Base-by-base conservation (phyloP, 2,797 vertebrate genomes). In the Tadarida brasiliensis region DNA sequence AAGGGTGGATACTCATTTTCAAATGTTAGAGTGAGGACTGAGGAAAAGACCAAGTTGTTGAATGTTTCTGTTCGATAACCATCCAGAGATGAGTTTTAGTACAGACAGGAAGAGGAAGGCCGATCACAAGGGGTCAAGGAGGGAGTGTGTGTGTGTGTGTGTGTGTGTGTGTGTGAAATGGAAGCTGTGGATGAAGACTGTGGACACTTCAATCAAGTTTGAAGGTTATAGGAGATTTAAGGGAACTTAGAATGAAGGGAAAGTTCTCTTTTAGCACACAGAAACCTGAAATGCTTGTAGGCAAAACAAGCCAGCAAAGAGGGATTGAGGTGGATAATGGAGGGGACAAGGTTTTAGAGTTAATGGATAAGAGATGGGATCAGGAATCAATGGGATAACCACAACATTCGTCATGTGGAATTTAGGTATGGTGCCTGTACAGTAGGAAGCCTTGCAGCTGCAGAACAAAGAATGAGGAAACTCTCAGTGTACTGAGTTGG, bases 291-390 rank as follows among this genome's bases (percentile, higher is more conserved):
- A 26, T 68, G 19, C 7, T 67, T n/a, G 22, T 54, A 85, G 39
- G 4, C 9, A 49, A 28, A 57, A 54, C 28, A 76, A 84, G 51
- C 30, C 59, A 44, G 54, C 67, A 33, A 59, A 85, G 85, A 70
- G 24, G 8, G 39, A 61, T 20, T 33, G 73, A 78, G 39, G 28
- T 81, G 35, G 7, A 11, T 74, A 56, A 88, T 14, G 77, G n/a
- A 67, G 80, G 33, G 63, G 24, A 54, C 51, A 22, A 84, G 51
- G 56, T 90, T 92, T 93, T 65, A 81, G 87, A 93, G 77, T 67
- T 33, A 71, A 24, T 44, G 26, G 22, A 14, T 51, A 47, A 71
- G 51, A 63, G 33, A 33, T 7, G 8, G 49, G 39, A 71, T 71
- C 56, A 39, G 61, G 30, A 61, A 16, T 83, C 33, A 14, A 56